Evolutionary conservation across 2,888 invertebrate genomes (phyloP), one percentile per base, ranked within the genome.

Genomic region (Helobdella robusta): DNA sequence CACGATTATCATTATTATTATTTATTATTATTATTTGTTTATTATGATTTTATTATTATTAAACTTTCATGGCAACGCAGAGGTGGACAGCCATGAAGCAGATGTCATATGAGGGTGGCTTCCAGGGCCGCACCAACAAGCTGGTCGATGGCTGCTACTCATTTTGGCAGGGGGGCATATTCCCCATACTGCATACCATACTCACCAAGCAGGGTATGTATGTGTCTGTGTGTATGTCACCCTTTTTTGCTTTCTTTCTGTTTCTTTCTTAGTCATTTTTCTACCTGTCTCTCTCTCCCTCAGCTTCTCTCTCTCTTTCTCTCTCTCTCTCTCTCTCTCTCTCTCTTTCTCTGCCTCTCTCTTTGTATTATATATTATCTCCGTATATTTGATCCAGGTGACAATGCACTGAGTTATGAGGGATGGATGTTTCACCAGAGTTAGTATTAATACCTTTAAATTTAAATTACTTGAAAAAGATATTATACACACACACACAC

Each of bases 61-160:
- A 25, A 50, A n/a, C 50, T 23, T 11, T n/a, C 6, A 11, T n/a
- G 8, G 6, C 50, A 50, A 5, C 5, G n/a, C 69, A 79, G 77
- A 84, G 89, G 73, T 98, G 97, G 97, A 84, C 87, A 68, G 86
- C 87, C 0, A 88, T 89, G 74, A 85, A 89, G 62, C 97, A 98
- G 81, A 94, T 94, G 91, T 82, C 84, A 68, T 85, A 87, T 70
- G 97, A 97, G 81, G 97, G 97, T 35, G 98, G 97, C 6, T 98
- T 98, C 78, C 81, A 82, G 83, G 97, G 97, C 0, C 84, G 97
- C 74, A 94, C 97, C 1, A 97, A 98, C 81, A 98, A 98, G 81
- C 83, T 98, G 70, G 97, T 99, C 0, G 98, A 98, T 83, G 91
- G 91, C 2, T 98, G 98, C 79, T 98, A 98, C 79, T 94, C 94